phyloP scores from a whole-genome alignment of 2,888 invertebrate genomes.

The Bruchidius siliquastri region DNA sequence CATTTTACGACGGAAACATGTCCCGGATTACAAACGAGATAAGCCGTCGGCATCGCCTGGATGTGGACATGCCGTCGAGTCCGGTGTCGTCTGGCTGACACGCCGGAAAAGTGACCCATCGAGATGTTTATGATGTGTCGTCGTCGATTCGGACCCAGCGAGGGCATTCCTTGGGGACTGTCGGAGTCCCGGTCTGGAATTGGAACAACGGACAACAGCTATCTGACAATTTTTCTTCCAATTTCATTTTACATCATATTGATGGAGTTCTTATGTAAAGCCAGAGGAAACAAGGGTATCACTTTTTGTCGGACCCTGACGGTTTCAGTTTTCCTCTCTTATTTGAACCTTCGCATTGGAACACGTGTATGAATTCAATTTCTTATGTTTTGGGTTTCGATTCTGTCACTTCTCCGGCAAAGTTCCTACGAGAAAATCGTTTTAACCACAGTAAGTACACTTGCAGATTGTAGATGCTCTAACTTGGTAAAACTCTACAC shows the following conservation, averaged over 20 bases:
- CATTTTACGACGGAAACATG: neutral
- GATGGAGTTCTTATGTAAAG: neutral
- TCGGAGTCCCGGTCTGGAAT: neutral
- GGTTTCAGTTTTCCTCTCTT: too few relatives aligned
- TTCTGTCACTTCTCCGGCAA: neutral
- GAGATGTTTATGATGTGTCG: constrained; percentile 16
- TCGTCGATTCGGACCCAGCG: constrained; percentile 1
- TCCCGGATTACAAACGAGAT: neutral
- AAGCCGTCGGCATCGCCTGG: neutral
- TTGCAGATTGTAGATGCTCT: too few relatives aligned
- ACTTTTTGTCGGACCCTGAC: neutral
- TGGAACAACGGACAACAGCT: neutral
- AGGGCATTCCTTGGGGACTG: neutral
- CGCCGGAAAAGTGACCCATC: constrained; percentile 11
- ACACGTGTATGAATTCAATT: neutral
- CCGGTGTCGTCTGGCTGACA: constrained; percentile 3
- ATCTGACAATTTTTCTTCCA: neutral
- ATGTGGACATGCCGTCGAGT: neutral
- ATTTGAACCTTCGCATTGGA: neutral
- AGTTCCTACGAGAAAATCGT: too few relatives aligned
- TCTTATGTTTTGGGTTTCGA: neutral
- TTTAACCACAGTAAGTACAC: too few relatives aligned
- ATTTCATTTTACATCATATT: neutral
- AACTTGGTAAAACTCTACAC: too few relatives aligned
- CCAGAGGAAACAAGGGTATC: neutral